Evolutionary conservation across 2,113 vertebrate species (phyloP).

Genomic region (Bagarius yarrelli): DNA sequence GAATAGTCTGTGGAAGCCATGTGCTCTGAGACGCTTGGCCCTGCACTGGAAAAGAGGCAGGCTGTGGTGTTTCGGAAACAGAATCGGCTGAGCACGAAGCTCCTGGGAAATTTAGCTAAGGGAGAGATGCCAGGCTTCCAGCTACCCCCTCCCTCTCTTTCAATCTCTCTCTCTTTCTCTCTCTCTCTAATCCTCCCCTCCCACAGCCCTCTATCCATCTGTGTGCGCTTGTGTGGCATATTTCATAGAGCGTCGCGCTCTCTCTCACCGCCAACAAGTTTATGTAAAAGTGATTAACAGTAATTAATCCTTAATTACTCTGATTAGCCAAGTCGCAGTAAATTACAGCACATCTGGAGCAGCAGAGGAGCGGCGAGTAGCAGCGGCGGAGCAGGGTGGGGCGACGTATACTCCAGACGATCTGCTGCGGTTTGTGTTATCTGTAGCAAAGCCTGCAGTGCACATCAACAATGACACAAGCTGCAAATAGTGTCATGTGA

Average conservation of each 20-base stretch:
- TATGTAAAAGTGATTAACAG: conserved; percentile 99
- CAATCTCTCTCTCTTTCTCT: background rate
- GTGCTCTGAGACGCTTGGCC: background rate
- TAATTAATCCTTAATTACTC: conserved; percentile 99
- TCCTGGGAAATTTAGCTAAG: conserved; percentile 40
- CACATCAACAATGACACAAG: background rate
- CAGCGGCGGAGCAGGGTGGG: conserved; percentile 64
- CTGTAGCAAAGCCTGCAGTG: conserved; percentile 8
- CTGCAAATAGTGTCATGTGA: background rate
- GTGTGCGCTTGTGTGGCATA: conserved; percentile 79
- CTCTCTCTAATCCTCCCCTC: conserved; percentile 1
- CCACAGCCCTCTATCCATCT: conserved; percentile 37
- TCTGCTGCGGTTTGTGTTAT: conserved; percentile 14
- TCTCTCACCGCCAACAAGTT: conserved; percentile 97
- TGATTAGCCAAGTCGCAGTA: conserved; percentile 99
- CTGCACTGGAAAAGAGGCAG: conserved; percentile 17
- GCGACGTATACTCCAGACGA: conserved; percentile 19
- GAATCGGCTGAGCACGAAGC: conserved; percentile 28
- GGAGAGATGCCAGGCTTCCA: conserved; percentile 37
- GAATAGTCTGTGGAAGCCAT: background rate
- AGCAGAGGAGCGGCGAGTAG: conserved; percentile 56
- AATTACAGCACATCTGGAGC: conserved; percentile 99
- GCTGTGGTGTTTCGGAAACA: conserved; percentile 15
- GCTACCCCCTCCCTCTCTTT: conserved; percentile 1
- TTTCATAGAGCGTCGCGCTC: conserved; percentile 83